Evolutionary conservation across 2,797 vertebrate species (phyloP), one percentile per base, ranked within the genome.

Genomic region (Limnodromus scolopaceus): DNA sequence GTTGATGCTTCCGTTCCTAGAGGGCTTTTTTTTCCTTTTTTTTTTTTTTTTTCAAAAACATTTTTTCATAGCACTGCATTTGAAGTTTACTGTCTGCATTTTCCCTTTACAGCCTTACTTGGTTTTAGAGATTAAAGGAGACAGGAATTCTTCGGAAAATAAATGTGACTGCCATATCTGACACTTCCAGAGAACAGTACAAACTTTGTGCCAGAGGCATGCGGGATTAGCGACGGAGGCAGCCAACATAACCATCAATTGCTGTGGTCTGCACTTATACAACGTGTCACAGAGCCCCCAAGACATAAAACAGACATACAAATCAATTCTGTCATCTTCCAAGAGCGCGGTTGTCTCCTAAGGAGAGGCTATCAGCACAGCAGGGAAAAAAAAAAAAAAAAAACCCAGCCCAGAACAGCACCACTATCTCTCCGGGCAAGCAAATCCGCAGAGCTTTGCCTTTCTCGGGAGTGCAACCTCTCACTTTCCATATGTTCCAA

Each of bases 11-110:
- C 91, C 25, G 23, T 63, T 95, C 80, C 91, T 57, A 16, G 32
- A 89, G 91, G 79, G 86, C 57, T 70, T 89, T 91, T 78, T 81
- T 34, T 19, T 24, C 25, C 15, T 10, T 48, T 45, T 66, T 28
- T 78, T 81, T 34, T 25, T 13, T 51, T 39, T 53, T 61, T 18
- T 46, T 2, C 6, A 11, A 14, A 24, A 69, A 49, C 36, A 55
- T 65, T 80, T 95, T 80, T 85, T 85, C 60, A n/a, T 57, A 82
- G 95, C 78, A 2, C 70, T 63, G 43, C 89, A 93, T 87, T 92
- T 93, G 91, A 93, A 93, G 93, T 94, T 95, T 80, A 79, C 94
- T 89, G 93, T 76, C 94, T 93, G 89, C 60, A 18, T 93, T 93
- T 93, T 63, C 94, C 95, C 93, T 92, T 95, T 83, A 76, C 87